Evolutionary conservation across 2,888 invertebrate species (phyloP).

Genomic region (Pristionchus exspectatus): DNA sequence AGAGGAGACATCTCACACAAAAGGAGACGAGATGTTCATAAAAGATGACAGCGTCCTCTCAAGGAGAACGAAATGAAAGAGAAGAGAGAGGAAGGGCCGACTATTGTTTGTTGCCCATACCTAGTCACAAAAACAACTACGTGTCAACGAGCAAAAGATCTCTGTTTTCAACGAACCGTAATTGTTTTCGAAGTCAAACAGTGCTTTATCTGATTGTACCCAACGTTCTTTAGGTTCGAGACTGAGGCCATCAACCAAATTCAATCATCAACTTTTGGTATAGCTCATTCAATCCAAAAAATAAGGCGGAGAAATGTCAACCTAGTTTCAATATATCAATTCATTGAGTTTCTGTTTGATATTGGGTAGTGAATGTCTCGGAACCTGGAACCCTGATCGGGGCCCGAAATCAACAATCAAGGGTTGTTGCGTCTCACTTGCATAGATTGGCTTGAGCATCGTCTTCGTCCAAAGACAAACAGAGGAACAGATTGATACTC

Average conservation of each 20-base stretch:
- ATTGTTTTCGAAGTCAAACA: neutral
- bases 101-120: neutral
- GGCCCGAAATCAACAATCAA: neutral
- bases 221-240: neutral
- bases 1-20: neutral
- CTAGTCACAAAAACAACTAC: neutral
- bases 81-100: neutral
- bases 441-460: slow-evolving; percentile 13
- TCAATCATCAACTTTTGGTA: too few relatives aligned
- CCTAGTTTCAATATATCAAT: too few relatives aligned
- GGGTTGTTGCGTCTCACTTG: slow-evolving; percentile 24
- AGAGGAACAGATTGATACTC: slow-evolving; percentile 45
- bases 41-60: slow-evolving; percentile 37
- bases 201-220: neutral
- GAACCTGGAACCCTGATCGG: too few relatives aligned
- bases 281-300: too few relatives aligned
- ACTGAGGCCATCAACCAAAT: too few relatives aligned
- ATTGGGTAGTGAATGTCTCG: too few relatives aligned
- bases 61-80: slow-evolving; percentile 21
- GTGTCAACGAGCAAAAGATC: neutral
- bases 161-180: neutral
- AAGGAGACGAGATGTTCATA: slow-evolving; percentile 19
- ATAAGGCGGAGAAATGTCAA: too few relatives aligned
- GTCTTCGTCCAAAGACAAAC: slow-evolving; percentile 37
- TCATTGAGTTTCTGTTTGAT: too few relatives aligned